Conservation (phyloP, 2,113 vertebrate species). For the Potamarius usumacintae region DNA sequence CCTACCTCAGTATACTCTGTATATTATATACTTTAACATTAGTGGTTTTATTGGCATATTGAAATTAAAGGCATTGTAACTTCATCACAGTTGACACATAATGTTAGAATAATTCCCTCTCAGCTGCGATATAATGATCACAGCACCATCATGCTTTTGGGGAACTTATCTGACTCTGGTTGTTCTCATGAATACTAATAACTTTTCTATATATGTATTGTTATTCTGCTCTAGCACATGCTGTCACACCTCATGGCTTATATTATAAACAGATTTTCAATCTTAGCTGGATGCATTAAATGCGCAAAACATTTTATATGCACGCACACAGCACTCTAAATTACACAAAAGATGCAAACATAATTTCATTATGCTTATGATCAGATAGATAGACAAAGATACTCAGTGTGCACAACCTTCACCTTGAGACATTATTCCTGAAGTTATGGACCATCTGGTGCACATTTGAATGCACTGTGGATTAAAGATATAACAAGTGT, state of each 20-base stretch:
- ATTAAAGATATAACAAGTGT: not conserved
- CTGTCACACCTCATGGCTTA: conserved; percentile 24
- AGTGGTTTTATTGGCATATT: not conserved
- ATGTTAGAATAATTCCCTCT: conserved; percentile 9
- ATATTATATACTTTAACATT: not conserved
- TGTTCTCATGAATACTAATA: conserved; percentile 28
- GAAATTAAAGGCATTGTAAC: not conserved
- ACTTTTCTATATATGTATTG: conserved; percentile 3
- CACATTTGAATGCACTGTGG: not conserved
- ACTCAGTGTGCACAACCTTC: not conserved
- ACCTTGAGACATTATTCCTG: not conserved
- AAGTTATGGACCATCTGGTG: not conserved
- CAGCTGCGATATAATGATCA: conserved; percentile 16
- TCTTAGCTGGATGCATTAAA: conserved; percentile 2
- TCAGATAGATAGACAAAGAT: not conserved
- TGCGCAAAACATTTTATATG: conserved; percentile 19
- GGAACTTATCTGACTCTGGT: not conserved
- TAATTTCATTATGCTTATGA: conserved; percentile 30
- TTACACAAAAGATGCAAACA: conserved; percentile 15
- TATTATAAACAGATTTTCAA: conserved; percentile 22
- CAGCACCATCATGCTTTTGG: conserved; percentile 8
- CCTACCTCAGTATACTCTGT: not conserved
- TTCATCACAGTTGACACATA: conserved; percentile 6
- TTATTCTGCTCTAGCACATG: conserved; percentile 13
- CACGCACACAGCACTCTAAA: not conserved